Conservation (phyloP, 2,888 invertebrate genomes). For the Creontiades dilutus region DNA sequence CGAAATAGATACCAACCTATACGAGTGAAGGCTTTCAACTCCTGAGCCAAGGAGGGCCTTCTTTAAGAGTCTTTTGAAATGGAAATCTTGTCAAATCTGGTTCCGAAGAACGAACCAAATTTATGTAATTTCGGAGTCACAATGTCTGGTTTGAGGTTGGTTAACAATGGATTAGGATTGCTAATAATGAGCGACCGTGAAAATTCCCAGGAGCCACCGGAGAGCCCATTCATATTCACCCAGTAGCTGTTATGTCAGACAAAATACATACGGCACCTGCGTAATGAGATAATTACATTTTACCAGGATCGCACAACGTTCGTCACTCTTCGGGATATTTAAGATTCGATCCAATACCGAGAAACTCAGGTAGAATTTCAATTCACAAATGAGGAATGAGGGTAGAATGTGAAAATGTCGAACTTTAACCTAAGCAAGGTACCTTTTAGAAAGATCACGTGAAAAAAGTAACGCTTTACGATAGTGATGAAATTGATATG, state of each 20-base stretch:
- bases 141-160: conserved; percentile 41
- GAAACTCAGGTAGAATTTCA: too few species aligned
- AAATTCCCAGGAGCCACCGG: conserved; percentile 39
- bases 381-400: too few species aligned
- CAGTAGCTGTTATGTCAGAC: conserved; percentile 20
- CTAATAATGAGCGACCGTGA: conserved; percentile 40
- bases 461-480: too few species aligned
- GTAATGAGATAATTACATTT: conserved; percentile 49
- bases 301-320: not conserved
- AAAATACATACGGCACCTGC: not conserved
- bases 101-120: not conserved
- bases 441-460: too few species aligned
- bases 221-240: not conserved
- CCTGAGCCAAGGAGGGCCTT: not conserved
- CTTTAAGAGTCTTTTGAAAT: conserved; percentile 8
- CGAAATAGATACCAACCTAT: too few species aligned
- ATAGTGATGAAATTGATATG: too few species aligned
- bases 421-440: too few species aligned
- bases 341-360: not conserved
- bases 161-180: conserved; percentile 36
- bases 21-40: not conserved
- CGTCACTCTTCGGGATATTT: not conserved
- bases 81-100: conserved; percentile 17
- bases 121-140: conserved; percentile 47
- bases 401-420: too few species aligned